Evolutionary conservation across 2,888 invertebrate species (phyloP), one percentile per base, ranked within the genome.

Genomic region (Atrina japonica): DNA sequence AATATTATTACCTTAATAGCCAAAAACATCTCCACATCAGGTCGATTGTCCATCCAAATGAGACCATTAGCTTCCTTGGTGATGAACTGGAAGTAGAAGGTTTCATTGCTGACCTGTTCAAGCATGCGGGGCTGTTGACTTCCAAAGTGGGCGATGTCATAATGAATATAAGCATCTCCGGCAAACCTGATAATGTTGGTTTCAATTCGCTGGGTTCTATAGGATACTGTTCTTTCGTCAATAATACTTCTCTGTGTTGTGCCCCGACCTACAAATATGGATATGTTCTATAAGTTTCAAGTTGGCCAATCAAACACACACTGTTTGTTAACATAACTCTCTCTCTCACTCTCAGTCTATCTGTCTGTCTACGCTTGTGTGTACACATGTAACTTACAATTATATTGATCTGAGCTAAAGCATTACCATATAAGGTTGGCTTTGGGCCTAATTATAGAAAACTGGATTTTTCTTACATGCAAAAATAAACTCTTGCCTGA

Each of bases 1-100:
- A n/a, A n/a, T n/a, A n/a, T n/a, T n/a, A n/a, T n/a, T 59, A 89
- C 90, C 86, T 86, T 84, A 49, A 89, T 64, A 45, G 83, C 83
- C 35, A 90, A 66, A 68, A 86, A 82, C 73, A 85, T 79, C 11
- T 76, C 70, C 45, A 76, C 65, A 0, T 52, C 56, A 23, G 80
- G 80, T 6, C 86, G 79, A 16, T 82, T 81, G 58, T 82, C 86
- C 21, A 80, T 61, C 88, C 88, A 89, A 30, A 90, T 67, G 11
- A 90, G 75, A 1, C 90, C 90, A 49, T 88, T 79, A 0, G 77
- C 72, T 14, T 82, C 63, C 23, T 70, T 41, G 5, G 88, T 85
- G 30, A 82, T 77, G 70, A 90, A 88, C 65, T 80, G 73, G 60
- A 90, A 74, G 21, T 75, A 66, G 29, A 86, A 63, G 1, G 83